Base-by-base conservation (phyloP, 2,113 vertebrate genomes). In the Anolis sagrei region DNA sequence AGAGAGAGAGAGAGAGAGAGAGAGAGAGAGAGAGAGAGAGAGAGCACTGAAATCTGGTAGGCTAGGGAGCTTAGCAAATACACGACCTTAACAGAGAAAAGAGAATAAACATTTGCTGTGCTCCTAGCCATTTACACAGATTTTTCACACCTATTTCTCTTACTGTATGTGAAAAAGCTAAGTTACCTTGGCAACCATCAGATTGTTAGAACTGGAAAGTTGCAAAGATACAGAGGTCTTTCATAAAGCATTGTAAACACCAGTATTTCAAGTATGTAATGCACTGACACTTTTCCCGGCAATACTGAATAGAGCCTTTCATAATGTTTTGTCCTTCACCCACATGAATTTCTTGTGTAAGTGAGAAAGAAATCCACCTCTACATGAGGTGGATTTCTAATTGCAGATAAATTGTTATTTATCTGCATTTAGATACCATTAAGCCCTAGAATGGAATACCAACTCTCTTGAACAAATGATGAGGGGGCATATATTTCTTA, bases 361-460 rank as follows among this genome's bases (percentile, higher is more conserved):
- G 58, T 86, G 51, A 66, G 23, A 89, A 82, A 58, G 58, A 70
- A 8, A 85, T n/a, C n/a, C n/a, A 69, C 48, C 66, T 48, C 58
- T 69, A 39, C 70, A 69, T 72, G 84, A 29, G 85, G 14, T 54
- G 36, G 87, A 92, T 89, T 91, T 86, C 82, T 68, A 80, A 8
- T 64, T 13, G 23, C 44, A 88, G 25, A 58, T 58, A 58, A 18
- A 16, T 7, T 85, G 6, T 48, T 82, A 44, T 0, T 18, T 87
- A 80, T 64, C 4, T 2, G 39, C 85, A 73, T 66, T 88, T 81
- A 79, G 77, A 83, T 64, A 16, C 70, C 68, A 83, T 18, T 54
- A 85, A 25, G 21, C 34, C 16, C 70, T 29, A 39, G 54, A 51
- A 27, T 21, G 87, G 76, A 79, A 18, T 1, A 87, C 86, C 76